Evolutionary conservation across 2,113 vertebrate species (phyloP), one percentile per base, ranked within the genome.

Genomic region (Anseranas semipalmata): DNA sequence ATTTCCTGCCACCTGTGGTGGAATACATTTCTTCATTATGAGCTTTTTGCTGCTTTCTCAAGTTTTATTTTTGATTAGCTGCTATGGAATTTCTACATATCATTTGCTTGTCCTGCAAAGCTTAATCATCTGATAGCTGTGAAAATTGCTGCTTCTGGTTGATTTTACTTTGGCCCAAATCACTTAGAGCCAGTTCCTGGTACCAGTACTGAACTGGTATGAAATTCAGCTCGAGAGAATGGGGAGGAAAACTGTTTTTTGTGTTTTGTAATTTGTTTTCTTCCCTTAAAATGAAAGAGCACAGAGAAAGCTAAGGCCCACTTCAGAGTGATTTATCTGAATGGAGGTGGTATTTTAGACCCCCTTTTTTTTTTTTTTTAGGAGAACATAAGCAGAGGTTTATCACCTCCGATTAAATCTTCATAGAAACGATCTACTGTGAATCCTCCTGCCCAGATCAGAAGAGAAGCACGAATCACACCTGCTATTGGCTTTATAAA

Each of bases 1-100:
- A 83, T 96, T 96, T 96, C 91, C 96, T 96, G 93, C 95, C 93
- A 92, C 96, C 93, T 94, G 88, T 81, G 90, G 73, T 71, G 90
- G 88, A 95, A 90, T 86, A 66, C 55, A 75, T 94, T 94, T 88
- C 76, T 95, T 96, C 94, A 92, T 96, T 88, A 92, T 56, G 79
- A 95, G 90, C 55, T 73, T 90, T 94, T 56, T 95, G 67, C 92
- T 86, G 56, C 92, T 93, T 96, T 88, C 79, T 91, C 83, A 77
- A 87, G 43, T 91, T 92, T 85, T 83, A 53, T 48, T 86, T 88
- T 88, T 93, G 53, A 91, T 94, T 88, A 88, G 62, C 81, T 76
- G 68, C 91, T 78, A 2, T 87, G 91, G 81, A 97, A 85, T 72
- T 93, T 94, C 87, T 77, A 73, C 59, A 68, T 41, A 58, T 73